Base-by-base conservation (phyloP, 2,797 vertebrate genomes). In the Vireo griseus region DNA sequence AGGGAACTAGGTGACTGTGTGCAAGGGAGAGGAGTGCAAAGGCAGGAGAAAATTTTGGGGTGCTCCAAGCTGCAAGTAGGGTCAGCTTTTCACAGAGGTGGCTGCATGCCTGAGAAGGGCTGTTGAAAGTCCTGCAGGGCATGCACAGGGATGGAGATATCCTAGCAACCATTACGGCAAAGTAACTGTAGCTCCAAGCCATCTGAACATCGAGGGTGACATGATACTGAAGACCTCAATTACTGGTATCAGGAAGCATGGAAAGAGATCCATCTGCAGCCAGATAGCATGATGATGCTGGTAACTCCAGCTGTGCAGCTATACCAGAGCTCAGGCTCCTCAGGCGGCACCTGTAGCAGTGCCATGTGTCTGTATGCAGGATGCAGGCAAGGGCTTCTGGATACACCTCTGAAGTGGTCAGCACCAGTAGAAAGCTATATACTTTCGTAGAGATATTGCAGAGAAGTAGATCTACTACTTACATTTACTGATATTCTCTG, bases 401-500 rank as follows among this genome's bases (percentile, higher is more conserved):
- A 24, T 40, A 8, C 5, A 15, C 26, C 35, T 39, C 69, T 73
- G 24, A 33, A 67, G 16, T 8, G 35, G 4, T 20, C 44, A 65
- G 42, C 19, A 52, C 57, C 39, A 15, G 35, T 19, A 45, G 31
- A 68, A 82, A 81, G 18, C 26, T 21, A 4, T 9, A 4, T 4
- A 12, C 10, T 2, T 54, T 13, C 57, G 39, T 44, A 65, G 77
- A 77, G 22, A 10, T 40, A n/a, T 3, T 35, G 8, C 28, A 5
- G 17, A 51, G 35, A 86, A 61, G 12, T 5, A 80, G 28, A 55
- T 84, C 47, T 54, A 1, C 68, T 68, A 95, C 99, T 98, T 98
- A 99, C 99, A 99, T 98, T 97, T 99, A 77, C 91, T 48, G 52
- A 98, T 85, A 91, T 98, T 67, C 3, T 98, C 91, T 21, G 59